Evolutionary conservation across 2,888 invertebrate genomes (phyloP).

Genomic region (Chymomyza amoena): DNA sequence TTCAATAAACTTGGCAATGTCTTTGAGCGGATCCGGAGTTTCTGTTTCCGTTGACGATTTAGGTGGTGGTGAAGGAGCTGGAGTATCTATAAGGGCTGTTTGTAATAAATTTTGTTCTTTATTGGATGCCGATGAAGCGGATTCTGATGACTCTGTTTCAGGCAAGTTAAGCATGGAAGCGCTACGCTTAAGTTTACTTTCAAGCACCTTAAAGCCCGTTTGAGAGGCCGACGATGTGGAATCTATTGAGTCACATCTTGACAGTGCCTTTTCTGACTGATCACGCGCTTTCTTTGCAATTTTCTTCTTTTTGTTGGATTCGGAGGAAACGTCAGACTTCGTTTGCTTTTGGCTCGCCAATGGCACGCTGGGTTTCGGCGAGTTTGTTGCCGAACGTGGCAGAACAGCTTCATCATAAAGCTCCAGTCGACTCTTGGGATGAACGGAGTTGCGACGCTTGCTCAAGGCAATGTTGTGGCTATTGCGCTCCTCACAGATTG

Average conservation of each 20-base stretch:
- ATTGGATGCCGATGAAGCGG: conserved; percentile 17
- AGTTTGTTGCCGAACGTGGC: background rate
- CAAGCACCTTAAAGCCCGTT: background rate
- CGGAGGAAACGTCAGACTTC: background rate
- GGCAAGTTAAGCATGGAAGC: background rate
- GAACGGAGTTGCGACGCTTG: conserved; percentile 48
- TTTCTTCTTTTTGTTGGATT: conserved; percentile 11
- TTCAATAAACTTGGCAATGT: conserved; percentile 76
- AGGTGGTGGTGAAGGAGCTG: conserved; percentile 13
- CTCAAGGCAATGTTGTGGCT: background rate
- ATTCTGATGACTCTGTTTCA: conserved; percentile 42
- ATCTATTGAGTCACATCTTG: conserved; percentile 35
- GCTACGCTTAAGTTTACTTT: background rate
- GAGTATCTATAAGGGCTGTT: conserved; percentile 17
- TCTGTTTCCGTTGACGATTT: conserved; percentile 39
- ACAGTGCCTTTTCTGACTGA: background rate
- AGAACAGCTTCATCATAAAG: background rate
- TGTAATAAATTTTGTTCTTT: background rate
- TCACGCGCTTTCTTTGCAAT: background rate
- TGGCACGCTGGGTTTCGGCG: background rate
- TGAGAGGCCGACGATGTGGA: conserved; percentile 15
- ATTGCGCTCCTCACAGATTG: conserved; percentile 38
- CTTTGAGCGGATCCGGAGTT: conserved; percentile 70
- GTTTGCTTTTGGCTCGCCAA: conserved; percentile 5
- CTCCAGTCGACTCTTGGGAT: conserved; percentile 32